Conservation (phyloP, 2,797 vertebrate species). For the Brachymystax lenok region DNA sequence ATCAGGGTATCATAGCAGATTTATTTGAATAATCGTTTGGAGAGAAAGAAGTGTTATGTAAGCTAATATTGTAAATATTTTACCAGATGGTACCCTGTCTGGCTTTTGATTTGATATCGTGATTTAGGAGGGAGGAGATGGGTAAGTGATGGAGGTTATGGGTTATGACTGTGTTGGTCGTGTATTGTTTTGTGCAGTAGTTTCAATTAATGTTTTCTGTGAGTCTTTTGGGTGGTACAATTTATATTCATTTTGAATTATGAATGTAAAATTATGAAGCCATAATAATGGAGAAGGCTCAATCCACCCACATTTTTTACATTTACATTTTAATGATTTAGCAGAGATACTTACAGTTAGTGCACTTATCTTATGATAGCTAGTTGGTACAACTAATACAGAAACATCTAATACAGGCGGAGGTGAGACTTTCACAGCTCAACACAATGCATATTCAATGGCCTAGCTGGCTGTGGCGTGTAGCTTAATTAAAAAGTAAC, state of each 20-base stretch:
- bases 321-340: too few relatives aligned
- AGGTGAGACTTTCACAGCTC: slow-evolving; percentile 58
- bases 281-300: not conserved
- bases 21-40: not conserved
- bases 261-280: not conserved
- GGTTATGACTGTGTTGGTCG: not conserved
- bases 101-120: not conserved
- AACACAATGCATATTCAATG: slow-evolving; percentile 66
- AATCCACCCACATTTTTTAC: too few relatives aligned
- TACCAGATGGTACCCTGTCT: not conserved
- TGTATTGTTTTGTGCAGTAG: not conserved
- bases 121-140: not conserved
- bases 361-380: too few relatives aligned
- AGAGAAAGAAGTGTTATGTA: not conserved
- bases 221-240: not conserved
- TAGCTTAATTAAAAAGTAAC: slow-evolving; percentile 69
- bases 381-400: too few relatives aligned
- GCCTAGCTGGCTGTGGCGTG: slow-evolving; percentile 39
- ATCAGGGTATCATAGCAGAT: not conserved
- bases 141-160: not conserved
- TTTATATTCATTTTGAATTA: not conserved
- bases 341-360: too few relatives aligned
- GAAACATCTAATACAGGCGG: slow-evolving; percentile 42
- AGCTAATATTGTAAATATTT: not conserved
- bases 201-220: not conserved